Percentiles rank a stretch among this genome's conserved stretches.
These are phyloP conservation scores for Synanceia verrucosa DNA, from an alignment of 2,797 vertebrate species.

Conservation along the genomic window DNA sequence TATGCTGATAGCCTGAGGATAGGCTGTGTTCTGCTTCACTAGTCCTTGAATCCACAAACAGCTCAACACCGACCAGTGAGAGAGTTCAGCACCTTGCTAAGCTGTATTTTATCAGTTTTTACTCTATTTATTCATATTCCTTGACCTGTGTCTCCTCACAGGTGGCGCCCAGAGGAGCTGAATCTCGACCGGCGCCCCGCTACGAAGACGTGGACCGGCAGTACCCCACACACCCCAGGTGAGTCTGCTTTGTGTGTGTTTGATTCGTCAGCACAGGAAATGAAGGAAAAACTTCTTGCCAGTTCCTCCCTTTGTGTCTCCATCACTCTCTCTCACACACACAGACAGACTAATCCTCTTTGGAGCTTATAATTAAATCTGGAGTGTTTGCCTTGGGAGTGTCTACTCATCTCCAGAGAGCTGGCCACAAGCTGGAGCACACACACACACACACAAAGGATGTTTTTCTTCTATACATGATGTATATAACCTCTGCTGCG, in stretches of 20 bases:
- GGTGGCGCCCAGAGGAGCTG: constrained; percentile 86
- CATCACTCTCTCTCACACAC: constrained; percentile 33
- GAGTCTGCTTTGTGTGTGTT: constrained; percentile 62
- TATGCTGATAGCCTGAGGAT: constrained; percentile 25
- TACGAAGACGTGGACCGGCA: constrained; percentile 87
- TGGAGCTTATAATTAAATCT: constrained; percentile 86
- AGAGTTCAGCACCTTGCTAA: background rate
- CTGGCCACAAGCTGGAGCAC: constrained; percentile 35
- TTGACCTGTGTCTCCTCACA: constrained; percentile 62
- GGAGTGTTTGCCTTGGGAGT: constrained; percentile 83
- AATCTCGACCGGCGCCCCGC: constrained; percentile 77
- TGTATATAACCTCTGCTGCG: constrained; percentile 44
- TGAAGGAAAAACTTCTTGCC: constrained; percentile 47
- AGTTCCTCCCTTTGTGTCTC: constrained; percentile 59
- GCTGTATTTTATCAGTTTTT: background rate
- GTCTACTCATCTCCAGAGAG: constrained; percentile 79
- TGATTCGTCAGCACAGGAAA: constrained; percentile 46
- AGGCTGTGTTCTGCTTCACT: constrained; percentile 3
- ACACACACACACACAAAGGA: constrained; percentile 4
- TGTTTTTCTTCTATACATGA: constrained; percentile 23
- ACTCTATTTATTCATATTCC: background rate
- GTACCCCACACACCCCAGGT: constrained; percentile 88
- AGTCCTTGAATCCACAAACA: background rate
- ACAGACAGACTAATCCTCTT: constrained; percentile 80
- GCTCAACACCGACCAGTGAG: background rate